phyloP scores from a whole-genome alignment of 2,113 vertebrate genomes.

The Arvicanthis niloticus region DNA sequence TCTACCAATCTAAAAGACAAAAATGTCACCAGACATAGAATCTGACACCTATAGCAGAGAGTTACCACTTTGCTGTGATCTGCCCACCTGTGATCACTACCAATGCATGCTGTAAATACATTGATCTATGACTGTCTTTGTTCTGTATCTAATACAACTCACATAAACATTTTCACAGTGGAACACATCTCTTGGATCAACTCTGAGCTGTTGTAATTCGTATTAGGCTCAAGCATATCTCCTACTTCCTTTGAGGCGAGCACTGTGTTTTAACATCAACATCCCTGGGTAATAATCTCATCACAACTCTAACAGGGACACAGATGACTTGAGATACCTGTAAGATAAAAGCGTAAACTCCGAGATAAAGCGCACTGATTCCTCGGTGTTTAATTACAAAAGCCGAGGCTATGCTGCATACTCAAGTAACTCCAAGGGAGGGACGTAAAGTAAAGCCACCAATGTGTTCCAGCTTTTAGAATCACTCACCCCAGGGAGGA shows the following conservation, averaged over 20 bases:
- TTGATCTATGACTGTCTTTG: neutral
- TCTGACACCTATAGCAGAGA: neutral
- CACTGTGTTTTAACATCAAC: neutral
- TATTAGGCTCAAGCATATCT: neutral
- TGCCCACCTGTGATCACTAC: neutral
- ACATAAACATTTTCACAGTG: neutral
- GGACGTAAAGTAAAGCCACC: neutral
- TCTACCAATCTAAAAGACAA: neutral
- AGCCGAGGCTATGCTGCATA: too few species aligned
- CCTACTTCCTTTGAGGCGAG: neutral
- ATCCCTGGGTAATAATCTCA: neutral
- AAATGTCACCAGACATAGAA: too few species aligned
- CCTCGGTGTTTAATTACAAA: neutral
- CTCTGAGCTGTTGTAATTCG: too few species aligned
- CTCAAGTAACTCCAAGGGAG: neutral
- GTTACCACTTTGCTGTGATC: neutral
- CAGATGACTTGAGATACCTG: neutral
- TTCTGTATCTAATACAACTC: neutral
- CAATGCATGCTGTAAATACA: neutral
- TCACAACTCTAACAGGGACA: neutral
- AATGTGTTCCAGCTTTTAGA: neutral
- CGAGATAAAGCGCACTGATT: neutral
- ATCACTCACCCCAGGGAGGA: neutral
- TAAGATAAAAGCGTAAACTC: neutral
- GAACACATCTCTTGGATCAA: neutral